phyloP scores from a whole-genome alignment of 2,888 invertebrate genomes.

The Reticulitermes lucifugus region DNA sequence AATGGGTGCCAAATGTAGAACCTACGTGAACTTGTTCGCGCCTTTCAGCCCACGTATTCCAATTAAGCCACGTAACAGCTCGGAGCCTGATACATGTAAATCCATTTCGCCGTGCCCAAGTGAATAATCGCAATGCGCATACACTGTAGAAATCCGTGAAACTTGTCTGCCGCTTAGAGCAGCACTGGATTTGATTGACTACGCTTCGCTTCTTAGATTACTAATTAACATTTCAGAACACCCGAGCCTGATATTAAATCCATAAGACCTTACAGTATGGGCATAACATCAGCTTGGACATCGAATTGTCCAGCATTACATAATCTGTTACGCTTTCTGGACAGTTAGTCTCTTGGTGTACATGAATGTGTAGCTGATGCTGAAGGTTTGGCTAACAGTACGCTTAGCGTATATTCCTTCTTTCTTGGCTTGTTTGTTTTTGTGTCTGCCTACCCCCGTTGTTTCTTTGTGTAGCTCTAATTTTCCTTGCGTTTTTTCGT shows the following conservation, averaged over 20 bases:
- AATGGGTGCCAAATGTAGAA: not conserved
- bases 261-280: not conserved
- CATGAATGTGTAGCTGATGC: no score
- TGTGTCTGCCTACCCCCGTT: no score
- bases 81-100: not conserved
- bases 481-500: no score
- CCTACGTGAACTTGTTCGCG: not conserved
- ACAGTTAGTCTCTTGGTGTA: no score
- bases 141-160: not conserved
- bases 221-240: slow-evolving; percentile 30
- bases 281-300: not conserved
- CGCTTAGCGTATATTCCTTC: no score
- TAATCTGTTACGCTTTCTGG: not conserved
- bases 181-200: not conserved
- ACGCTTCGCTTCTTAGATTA: slow-evolving; percentile 33
- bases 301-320: not conserved
- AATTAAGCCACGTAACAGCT: not conserved
- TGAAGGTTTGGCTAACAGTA: no score
- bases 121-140: not conserved
- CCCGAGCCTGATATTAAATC: not conserved
- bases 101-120: no score
- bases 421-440: no score
- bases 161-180: not conserved
- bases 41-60: not conserved
- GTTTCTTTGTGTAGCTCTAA: no score